Evolutionary conservation across 2,113 vertebrate species (phyloP).

Genomic region (Trinectes maculatus): DNA sequence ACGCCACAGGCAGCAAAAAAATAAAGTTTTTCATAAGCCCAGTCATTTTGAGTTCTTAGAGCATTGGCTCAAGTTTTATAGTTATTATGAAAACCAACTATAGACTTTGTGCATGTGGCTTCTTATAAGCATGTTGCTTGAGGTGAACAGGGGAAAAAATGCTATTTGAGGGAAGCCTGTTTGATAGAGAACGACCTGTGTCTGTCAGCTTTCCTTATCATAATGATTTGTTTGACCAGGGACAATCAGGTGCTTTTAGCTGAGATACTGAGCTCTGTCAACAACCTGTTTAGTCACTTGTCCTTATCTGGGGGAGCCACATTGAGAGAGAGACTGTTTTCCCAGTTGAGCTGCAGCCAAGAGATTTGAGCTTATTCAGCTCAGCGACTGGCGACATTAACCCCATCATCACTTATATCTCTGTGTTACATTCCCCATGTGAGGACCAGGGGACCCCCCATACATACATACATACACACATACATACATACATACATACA

Average conservation of each 20-base stretch:
- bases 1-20: not conserved
- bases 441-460: too few relatives aligned
- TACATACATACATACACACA: too few relatives aligned
- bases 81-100: slow-evolving; percentile 8
- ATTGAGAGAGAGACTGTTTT: slow-evolving; percentile 38
- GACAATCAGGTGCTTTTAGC: slow-evolving; percentile 43
- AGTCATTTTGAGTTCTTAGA: slow-evolving; percentile 12
- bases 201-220: slow-evolving; percentile 64
- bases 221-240: slow-evolving; percentile 58
- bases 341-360: slow-evolving; percentile 38
- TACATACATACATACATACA: too few relatives aligned
- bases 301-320: slow-evolving; percentile 52
- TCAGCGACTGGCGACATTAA: slow-evolving; percentile 23
- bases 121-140: not conserved
- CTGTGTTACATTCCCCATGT: too few relatives aligned
- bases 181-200: slow-evolving; percentile 38
- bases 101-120: not conserved
- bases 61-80: not conserved
- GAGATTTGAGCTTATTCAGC: slow-evolving; percentile 37
- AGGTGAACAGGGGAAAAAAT: not conserved
- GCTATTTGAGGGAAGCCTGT: slow-evolving; percentile 27
- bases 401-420: slow-evolving; percentile 1
- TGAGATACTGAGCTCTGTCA: slow-evolving; percentile 50
- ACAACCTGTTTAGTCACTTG: slow-evolving; percentile 57
- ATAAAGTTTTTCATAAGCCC: not conserved